These are phyloP conservation scores for Linyphia triangularis DNA, from an alignment of 2,888 invertebrate genomes.

Conservation along the genomic window DNA sequence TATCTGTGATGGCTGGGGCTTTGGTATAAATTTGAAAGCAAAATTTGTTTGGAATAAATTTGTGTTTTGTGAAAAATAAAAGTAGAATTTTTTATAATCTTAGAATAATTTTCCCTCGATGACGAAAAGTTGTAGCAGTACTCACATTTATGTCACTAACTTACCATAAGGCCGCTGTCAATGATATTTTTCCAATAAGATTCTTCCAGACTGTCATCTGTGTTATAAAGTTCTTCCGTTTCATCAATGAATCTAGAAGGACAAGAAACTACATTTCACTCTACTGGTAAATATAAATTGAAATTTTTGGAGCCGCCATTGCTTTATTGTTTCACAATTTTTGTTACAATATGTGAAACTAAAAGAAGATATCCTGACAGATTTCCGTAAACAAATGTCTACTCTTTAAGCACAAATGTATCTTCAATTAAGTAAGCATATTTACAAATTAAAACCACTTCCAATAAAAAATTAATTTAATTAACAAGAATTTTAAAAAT, in stretches of 20 bases:
- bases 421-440: no score
- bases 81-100: no score
- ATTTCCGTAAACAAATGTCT: no score
- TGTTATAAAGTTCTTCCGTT: conserved; percentile 44
- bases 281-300: neutral
- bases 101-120: no score
- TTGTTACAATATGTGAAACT: neutral
- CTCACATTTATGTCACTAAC: no score
- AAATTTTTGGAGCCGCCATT: neutral
- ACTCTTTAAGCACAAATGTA: no score
- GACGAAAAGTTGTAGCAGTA: no score
- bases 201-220: conserved; percentile 57
- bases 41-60: no score
- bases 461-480: neutral
- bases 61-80: no score
- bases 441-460: no score
- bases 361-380: neutral
- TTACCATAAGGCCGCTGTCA: conserved; percentile 68
- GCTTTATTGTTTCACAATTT: neutral
- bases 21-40: no score
- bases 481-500: neutral
- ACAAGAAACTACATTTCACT: neutral
- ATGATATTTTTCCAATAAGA: conserved; percentile 57
- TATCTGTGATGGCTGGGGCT: no score
- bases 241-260: conserved; percentile 57